These are phyloP conservation scores for Callionymus lyra DNA, from an alignment of 2,113 vertebrate species.

Conservation along the genomic window DNA sequence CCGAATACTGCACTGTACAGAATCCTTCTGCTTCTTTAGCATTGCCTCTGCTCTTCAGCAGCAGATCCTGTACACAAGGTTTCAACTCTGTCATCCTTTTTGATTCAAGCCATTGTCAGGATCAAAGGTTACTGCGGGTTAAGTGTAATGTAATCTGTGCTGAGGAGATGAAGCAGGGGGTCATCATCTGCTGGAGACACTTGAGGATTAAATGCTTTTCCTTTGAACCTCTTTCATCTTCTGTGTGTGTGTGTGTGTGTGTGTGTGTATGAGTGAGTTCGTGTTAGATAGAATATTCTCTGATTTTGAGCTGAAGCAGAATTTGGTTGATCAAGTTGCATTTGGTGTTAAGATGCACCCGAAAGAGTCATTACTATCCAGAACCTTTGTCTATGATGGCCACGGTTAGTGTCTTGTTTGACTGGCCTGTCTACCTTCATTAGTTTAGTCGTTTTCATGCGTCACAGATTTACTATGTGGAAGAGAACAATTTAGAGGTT, in stretches of 20 bases:
- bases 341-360: too few relatives aligned
- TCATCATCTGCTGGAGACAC: slow-evolving; percentile 27
- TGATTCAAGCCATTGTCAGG: slow-evolving; percentile 10
- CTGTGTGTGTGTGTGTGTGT: background rate
- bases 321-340: too few relatives aligned
- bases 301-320: too few relatives aligned
- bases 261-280: slow-evolving; percentile 2
- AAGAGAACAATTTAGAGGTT: too few relatives aligned
- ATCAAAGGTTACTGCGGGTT: slow-evolving; percentile 43
- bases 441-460: too few relatives aligned
- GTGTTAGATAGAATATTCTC: background rate
- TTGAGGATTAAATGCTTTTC: slow-evolving; percentile 25
- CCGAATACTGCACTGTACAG: background rate
- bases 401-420: too few relatives aligned
- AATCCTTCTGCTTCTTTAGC: background rate
- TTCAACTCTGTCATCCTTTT: too few relatives aligned
- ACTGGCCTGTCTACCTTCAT: too few relatives aligned
- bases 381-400: too few relatives aligned
- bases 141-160: slow-evolving; percentile 41
- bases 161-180: slow-evolving; percentile 12
- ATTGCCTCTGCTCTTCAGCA: background rate
- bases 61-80: background rate
- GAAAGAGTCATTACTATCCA: too few relatives aligned
- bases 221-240: slow-evolving; percentile 31
- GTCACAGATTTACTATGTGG: too few relatives aligned